Evolutionary conservation across 2,888 invertebrate species (phyloP).

Genomic region (Caenorhabditis imperialis): DNA sequence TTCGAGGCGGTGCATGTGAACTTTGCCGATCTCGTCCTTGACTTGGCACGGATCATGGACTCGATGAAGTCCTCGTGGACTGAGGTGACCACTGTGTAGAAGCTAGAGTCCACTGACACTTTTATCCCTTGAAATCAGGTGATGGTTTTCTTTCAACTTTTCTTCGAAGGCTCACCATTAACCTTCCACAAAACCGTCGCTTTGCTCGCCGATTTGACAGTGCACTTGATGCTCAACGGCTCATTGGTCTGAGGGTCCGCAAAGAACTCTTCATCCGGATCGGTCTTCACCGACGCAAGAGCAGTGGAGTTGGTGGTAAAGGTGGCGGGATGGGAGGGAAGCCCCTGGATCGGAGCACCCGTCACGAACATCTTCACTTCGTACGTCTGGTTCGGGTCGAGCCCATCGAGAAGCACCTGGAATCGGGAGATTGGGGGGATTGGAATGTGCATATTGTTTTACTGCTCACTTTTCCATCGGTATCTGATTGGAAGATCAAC

Average conservation of each 20-base stretch:
- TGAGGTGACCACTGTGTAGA: conserved; percentile 58
- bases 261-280: conserved; percentile 28
- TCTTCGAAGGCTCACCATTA: conserved; percentile 26
- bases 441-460: too few species aligned
- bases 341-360: conserved; percentile 40
- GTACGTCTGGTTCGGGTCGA: conserved; percentile 49
- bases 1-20: conserved; percentile 62
- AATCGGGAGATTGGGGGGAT: too few species aligned
- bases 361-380: conserved; percentile 55
- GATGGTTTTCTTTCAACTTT: background rate
- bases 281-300: conserved; percentile 36
- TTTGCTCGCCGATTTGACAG: conserved; percentile 43
- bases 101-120: conserved; percentile 58
- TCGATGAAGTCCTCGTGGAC: conserved; percentile 54
- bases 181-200: conserved; percentile 54
- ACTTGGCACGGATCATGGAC: conserved; percentile 58
- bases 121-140: conserved; percentile 25
- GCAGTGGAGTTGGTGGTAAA: conserved; percentile 52
- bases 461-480: conserved; percentile 30
- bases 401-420: conserved; percentile 49
- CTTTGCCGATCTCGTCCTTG: conserved; percentile 63
- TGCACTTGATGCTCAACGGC: conserved; percentile 54
- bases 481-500: conserved; percentile 53
- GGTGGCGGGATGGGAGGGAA: conserved; percentile 34
- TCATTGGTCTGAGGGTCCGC: conserved; percentile 56